Percentiles rank a stretch among this genome's conserved stretches.
These are phyloP conservation scores for Danio tinwini DNA, from an alignment of 2,797 vertebrate species.

Conservation along the genomic window DNA sequence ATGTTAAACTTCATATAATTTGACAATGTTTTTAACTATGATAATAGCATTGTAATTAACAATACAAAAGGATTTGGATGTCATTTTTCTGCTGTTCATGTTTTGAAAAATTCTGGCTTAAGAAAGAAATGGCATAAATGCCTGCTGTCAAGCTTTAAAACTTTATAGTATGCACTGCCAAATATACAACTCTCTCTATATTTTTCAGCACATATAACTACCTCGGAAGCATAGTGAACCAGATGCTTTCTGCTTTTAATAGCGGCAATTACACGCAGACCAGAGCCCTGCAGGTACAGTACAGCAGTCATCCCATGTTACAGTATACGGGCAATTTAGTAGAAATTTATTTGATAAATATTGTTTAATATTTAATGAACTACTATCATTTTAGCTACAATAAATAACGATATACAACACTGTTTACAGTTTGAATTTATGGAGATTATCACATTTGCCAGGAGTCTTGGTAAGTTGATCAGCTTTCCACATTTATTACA, in stretches of 20 bases:
- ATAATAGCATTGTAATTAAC: no score
- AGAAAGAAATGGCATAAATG: no score
- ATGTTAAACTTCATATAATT: no score
- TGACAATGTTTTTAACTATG: no score
- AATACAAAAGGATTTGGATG: no score
- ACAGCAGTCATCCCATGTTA: slow-evolving; percentile 28
- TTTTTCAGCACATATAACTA: slow-evolving; percentile 92
- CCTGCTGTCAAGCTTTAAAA: no score
- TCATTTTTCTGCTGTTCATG: no score
- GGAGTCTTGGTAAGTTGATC: slow-evolving; percentile 77
- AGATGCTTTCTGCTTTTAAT: slow-evolving; percentile 84
- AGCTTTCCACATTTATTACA: not conserved
- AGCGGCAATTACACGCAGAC: slow-evolving; percentile 77
- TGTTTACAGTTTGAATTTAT: slow-evolving; percentile 33
- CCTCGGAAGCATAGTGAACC: slow-evolving; percentile 76
- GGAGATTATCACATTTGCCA: slow-evolving; percentile 81
- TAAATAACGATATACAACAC: not conserved
- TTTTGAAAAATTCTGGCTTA: no score
- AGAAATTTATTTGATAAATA: not conserved
- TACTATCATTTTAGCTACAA: not conserved
- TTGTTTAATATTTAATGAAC: not conserved
- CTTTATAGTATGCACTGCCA: not conserved
- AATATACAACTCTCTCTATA: not conserved
- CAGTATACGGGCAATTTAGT: not conserved
- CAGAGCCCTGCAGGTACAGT: slow-evolving; percentile 88